Percentiles rank a stretch among this genome's conserved stretches.
phyloP scores from a whole-genome alignment of 1,140 invertebrate species.

The Euura saliciscinereae region DNA sequence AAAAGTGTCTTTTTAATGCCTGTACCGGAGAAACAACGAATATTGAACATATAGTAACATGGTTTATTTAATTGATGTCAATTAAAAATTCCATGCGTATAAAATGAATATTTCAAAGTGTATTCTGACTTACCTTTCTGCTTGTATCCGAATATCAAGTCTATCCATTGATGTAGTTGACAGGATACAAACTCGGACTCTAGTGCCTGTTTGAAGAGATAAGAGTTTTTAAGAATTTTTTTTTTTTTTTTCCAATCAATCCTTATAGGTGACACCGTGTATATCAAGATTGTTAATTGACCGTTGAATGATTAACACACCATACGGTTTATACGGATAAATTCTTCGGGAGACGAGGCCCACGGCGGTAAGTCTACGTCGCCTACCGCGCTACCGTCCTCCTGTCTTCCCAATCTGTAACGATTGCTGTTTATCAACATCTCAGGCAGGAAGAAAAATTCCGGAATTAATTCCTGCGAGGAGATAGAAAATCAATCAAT shows the following conservation, averaged over 20 bases:
- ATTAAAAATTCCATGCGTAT: neutral
- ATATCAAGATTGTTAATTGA: neutral
- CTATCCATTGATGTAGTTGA: conserved; percentile 99
- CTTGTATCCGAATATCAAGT: conserved; percentile 99
- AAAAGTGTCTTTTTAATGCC: neutral
- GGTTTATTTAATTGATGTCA: neutral
- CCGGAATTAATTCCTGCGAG: conserved; percentile 92
- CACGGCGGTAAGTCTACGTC: conserved; percentile 94
- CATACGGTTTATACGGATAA: conserved; percentile 97
- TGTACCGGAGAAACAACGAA: too few relatives aligned
- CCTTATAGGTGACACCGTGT: neutral
- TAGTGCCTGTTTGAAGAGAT: conserved; percentile 73
- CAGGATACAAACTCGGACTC: conserved; percentile 99
- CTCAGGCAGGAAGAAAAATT: conserved; percentile 99
- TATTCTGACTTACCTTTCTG: conserved; percentile 77
- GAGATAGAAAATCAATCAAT: neutral
- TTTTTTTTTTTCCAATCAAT: neutral
- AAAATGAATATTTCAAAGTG: too few relatives aligned
- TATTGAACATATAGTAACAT: too few relatives aligned
- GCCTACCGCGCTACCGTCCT: conserved; percentile 81
- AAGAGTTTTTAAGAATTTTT: neutral
- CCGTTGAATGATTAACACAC: conserved; percentile 50
- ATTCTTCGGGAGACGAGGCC: conserved; percentile 96
- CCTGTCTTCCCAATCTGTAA: conserved; percentile 87
- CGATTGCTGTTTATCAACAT: conserved; percentile 93